Conservation (phyloP, 2,797 vertebrate genomes). For the Ambastaia sidthimunki region DNA sequence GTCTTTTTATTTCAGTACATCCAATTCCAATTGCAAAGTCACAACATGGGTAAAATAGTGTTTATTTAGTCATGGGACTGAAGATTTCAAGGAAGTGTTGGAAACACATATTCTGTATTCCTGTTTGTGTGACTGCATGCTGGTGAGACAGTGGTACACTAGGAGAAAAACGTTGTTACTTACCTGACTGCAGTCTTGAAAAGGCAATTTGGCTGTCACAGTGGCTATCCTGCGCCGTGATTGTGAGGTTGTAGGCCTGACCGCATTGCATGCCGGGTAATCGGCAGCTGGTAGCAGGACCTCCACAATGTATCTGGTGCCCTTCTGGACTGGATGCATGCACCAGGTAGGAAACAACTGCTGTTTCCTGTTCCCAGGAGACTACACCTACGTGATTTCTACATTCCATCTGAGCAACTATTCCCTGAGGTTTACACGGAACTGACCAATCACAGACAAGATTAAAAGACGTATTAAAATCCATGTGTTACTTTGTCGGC, state of each 20-base stretch:
- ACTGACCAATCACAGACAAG: conserved; percentile 61
- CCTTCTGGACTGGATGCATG: conserved; percentile 69
- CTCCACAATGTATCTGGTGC: conserved; percentile 66
- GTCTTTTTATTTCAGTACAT: too few species aligned
- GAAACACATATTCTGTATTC: background rate
- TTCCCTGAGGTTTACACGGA: conserved; percentile 70
- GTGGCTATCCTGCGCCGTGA: conserved; percentile 70
- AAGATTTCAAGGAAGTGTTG: background rate
- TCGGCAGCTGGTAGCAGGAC: conserved; percentile 62
- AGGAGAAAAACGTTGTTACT: background rate
- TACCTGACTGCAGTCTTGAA: conserved; percentile 74
- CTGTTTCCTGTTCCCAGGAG: conserved; percentile 72
- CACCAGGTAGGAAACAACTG: conserved; percentile 66
- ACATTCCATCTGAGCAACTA: conserved; percentile 69
- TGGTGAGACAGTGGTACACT: background rate
- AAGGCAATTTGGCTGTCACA: conserved; percentile 70
- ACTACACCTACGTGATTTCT: conserved; percentile 68
- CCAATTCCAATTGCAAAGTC: too few species aligned
- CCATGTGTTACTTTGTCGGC: background rate
- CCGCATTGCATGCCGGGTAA: conserved; percentile 75
- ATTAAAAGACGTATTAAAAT: background rate
- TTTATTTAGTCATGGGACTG: background rate
- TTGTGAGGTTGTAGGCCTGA: conserved; percentile 76
- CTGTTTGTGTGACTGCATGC: background rate
- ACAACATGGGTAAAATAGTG: background rate